phyloP scores from a whole-genome alignment of 1,140 invertebrate genomes.

The Procambarus clarkii region DNA sequence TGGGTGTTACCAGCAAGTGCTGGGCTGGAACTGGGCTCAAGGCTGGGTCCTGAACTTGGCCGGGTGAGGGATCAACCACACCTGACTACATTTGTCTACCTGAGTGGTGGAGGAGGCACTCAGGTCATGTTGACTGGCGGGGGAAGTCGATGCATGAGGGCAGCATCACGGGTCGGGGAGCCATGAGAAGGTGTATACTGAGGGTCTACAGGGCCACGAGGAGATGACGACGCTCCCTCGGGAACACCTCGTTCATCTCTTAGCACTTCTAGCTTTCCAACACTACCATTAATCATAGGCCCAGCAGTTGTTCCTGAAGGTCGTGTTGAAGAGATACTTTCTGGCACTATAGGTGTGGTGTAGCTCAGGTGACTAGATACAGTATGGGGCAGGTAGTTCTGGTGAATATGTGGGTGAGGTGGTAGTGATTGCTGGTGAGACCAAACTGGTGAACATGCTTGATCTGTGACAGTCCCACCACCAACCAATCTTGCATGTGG shows the following conservation, averaged over 20 bases:
- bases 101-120: slow-evolving; percentile 15
- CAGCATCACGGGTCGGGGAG: slow-evolving; percentile 55
- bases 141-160: slow-evolving; percentile 45
- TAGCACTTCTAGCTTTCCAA: slow-evolving; percentile 60
- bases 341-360: slow-evolving; percentile 71
- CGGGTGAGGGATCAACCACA: slow-evolving; percentile 18
- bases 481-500: slow-evolving; percentile 35
- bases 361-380: slow-evolving; percentile 71
- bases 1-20: slow-evolving; percentile 17
- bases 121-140: slow-evolving; percentile 63
- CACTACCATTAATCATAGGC: slow-evolving; percentile 56
- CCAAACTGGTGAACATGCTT: slow-evolving; percentile 60
- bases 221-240: slow-evolving; percentile 70
- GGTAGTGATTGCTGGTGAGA: slow-evolving; percentile 40
- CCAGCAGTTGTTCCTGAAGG: slow-evolving; percentile 35
- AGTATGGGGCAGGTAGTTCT: slow-evolving; percentile 33
- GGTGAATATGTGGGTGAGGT: slow-evolving; percentile 36
- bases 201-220: slow-evolving; percentile 66
- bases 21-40: slow-evolving; percentile 23
- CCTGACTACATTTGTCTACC: slow-evolving; percentile 29
- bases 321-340: slow-evolving; percentile 29
- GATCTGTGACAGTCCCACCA: slow-evolving; percentile 33
- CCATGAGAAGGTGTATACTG: slow-evolving; percentile 60
- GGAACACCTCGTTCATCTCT: slow-evolving; percentile 67
- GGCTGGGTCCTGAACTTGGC: slow-evolving; percentile 17